Conservation (phyloP, 2,888 invertebrate species). For the Nasonovia ribisnigri region DNA sequence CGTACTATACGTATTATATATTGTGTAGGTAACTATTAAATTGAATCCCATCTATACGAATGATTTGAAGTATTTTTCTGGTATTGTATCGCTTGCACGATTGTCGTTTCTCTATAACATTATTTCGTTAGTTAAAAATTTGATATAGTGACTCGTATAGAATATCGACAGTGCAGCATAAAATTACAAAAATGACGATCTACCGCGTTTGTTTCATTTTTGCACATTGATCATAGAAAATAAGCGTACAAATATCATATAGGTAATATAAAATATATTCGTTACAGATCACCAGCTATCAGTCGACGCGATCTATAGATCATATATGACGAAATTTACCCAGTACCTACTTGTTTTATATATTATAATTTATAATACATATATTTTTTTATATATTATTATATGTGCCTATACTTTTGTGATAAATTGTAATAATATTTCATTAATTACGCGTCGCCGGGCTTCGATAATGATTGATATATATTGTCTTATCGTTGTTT, state of each 20-base stretch:
- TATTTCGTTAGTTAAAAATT: no score
- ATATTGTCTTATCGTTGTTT: not conserved
- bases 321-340: no score
- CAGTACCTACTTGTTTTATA: no score
- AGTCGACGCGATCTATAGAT: not conserved
- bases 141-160: no score
- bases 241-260: not conserved
- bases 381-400: not conserved
- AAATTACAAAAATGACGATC: not conserved
- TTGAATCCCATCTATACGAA: no score
- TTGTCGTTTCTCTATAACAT: no score
- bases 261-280: not conserved
- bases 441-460: not conserved
- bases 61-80: no score
- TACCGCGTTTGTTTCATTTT: not conserved
- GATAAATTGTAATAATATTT: not conserved
- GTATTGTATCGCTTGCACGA: no score
- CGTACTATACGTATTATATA: no score
- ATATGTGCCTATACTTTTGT: not conserved
- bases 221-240: not conserved
- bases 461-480: not conserved
- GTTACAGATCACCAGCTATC: not conserved
- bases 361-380: no score
- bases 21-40: no score
- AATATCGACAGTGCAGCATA: not conserved